Conservation (phyloP, 2,113 vertebrate genomes). For the Pedionomus torquatus region DNA sequence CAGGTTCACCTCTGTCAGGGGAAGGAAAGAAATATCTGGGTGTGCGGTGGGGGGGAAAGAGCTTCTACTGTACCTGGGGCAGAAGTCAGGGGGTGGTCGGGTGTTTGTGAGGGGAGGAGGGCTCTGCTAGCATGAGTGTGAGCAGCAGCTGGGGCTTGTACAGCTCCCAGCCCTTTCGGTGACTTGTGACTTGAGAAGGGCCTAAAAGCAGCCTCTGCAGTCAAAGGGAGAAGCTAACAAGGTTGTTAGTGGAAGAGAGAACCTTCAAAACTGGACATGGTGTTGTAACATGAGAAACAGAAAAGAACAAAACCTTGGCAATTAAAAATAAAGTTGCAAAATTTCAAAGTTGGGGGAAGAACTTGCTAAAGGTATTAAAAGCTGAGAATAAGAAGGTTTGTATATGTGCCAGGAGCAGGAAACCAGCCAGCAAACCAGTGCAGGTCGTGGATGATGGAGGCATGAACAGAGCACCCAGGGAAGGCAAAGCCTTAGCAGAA, state of each 20-base stretch:
- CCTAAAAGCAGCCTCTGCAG: background rate
- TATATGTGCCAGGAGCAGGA: background rate
- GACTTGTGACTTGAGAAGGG: background rate
- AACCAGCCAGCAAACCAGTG: background rate
- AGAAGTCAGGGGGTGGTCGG: background rate
- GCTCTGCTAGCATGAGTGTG: background rate
- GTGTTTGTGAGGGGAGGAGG: background rate
- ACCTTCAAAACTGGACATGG: background rate
- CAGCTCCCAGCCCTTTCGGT: background rate
- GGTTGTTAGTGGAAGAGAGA: background rate
- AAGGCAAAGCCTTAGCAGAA: background rate
- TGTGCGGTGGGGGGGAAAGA: background rate
- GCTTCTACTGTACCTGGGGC: background rate
- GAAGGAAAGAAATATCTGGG: constrained; percentile 9
- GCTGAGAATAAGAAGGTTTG: background rate
- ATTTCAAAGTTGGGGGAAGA: background rate
- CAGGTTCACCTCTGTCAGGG: background rate
- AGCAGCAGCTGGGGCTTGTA: background rate
- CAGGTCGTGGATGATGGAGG: background rate
- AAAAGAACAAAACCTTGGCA: background rate
- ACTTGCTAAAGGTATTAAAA: background rate
- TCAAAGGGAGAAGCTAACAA: background rate
- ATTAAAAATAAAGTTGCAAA: background rate
- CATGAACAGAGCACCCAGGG: background rate
- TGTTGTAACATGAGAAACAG: background rate